Evolutionary conservation across 2,113 vertebrate species (phyloP), one percentile per base, ranked within the genome.

Genomic region (Plectropomus leopardus): DNA sequence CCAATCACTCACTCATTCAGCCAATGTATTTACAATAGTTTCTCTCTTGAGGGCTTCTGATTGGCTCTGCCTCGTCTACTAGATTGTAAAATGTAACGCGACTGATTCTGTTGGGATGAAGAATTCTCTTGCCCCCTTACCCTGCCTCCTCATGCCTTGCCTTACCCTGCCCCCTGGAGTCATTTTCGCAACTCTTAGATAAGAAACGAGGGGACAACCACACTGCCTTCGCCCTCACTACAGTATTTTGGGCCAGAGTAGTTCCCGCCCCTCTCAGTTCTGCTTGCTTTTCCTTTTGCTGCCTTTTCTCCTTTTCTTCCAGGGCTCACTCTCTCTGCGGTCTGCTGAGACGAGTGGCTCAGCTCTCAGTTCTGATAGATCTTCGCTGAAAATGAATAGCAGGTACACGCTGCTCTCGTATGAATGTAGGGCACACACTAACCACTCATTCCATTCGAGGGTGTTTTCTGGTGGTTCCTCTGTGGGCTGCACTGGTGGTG

Each of bases 341-440:
- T 89, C 64, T 78, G 34, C 74, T 76, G 71, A 85, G 72, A 73
- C 26, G 21, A 68, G 50, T 16, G 30, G 71, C 70, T 81, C 78
- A 55, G 32, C 69, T 76, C 78, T 87, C 86, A 58, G 54, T 82
- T 80, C 67, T 72, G 76, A 85, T 63, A 42, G 64, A 87, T 81
- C 67, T 64, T 82, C 60, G 83, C 85, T 92, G 83, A 89, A 88
- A 81, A 82, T 53, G n/a, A 88, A 83, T 68, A 36, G 86, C 87
- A 89, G 88, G 78, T 89, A 83, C 8, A 72, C 15, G 23, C 85
- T 86, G 86, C 88, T 86, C 84, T 91, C 50, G 73, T 75, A 86
- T 93, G 94, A 95, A 95, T 95, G 93, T 95, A 94, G 87, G 91
- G 83, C 78, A 86, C 78, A 86, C 78, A 78, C 86, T 82, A 84